These are phyloP conservation scores for Gambusia affinis DNA, from an alignment of 2,113 vertebrate genomes.

Conservation along the genomic window DNA sequence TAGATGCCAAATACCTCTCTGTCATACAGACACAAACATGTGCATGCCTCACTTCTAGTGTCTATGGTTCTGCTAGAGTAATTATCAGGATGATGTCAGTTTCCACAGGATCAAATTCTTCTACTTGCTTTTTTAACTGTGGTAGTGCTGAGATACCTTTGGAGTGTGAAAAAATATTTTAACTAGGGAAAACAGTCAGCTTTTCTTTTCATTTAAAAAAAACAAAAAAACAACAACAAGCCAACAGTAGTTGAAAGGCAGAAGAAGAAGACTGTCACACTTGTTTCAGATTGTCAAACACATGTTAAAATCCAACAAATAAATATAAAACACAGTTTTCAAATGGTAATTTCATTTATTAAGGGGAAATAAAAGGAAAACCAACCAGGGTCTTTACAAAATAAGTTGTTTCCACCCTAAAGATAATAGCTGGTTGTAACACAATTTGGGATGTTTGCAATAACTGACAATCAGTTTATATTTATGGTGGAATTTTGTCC, in stretches of 20 bases:
- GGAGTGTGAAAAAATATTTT: not conserved
- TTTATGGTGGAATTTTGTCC: too few species aligned
- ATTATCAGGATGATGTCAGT: slow-evolving; percentile 64
- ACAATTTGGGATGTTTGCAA: not conserved
- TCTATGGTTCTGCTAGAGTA: slow-evolving; percentile 45
- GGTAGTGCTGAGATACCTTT: slow-evolving; percentile 7
- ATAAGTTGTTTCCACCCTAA: too few species aligned
- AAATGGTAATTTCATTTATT: too few species aligned
- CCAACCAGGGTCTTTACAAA: too few species aligned
- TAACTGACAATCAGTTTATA: too few species aligned
- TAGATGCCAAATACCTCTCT: slow-evolving; percentile 59
- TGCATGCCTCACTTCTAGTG: slow-evolving; percentile 40
- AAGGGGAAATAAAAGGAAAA: too few species aligned
- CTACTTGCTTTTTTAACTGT: slow-evolving; percentile 10
- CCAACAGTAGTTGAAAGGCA: not conserved
- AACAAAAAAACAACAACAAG: not conserved
- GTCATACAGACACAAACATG: slow-evolving; percentile 52
- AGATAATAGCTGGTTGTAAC: too few species aligned
- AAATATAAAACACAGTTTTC: too few species aligned
- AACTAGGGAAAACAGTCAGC: slow-evolving; percentile 14
- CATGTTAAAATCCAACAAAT: not conserved
- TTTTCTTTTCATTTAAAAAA: not conserved
- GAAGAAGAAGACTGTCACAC: not conserved
- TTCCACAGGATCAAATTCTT: slow-evolving; percentile 36
- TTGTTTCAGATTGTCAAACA: not conserved